Evolutionary conservation across 2,113 vertebrate species (phyloP), one percentile per base, ranked within the genome.

Genomic region (Budorcas taxicolor): DNA sequence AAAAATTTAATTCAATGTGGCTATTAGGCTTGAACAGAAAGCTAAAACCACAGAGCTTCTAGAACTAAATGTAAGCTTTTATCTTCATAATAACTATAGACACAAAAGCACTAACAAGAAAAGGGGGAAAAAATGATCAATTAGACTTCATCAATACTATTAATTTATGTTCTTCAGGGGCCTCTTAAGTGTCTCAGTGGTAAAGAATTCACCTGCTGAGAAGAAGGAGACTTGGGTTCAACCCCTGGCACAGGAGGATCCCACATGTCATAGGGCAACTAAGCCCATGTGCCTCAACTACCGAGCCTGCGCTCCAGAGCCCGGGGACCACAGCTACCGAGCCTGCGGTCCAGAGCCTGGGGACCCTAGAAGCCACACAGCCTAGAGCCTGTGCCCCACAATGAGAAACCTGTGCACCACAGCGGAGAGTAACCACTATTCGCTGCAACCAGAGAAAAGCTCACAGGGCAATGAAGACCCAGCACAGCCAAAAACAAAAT

Each of bases 321-420:
- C 7, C 1, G 14, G 31, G 60, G 13, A 8, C 31, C 60, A 8
- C 3, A 1, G 17, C 4, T 21, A 0, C 31, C 0, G 14, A 17
- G 31, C 14, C 62, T 64, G 17, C 0, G 2, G 4, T 3, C 64
- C 17, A 0, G 17, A 36, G 19, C n/a, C 0, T 2, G 4, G n/a
- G 9, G 19, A 11, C 19, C 67, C 71, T 4, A 27, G 36, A 25
- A 40, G 19, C 36, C 11, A 43, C 21, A 27, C 3, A 76, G 21
- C 71, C 71, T 7, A 14, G 23, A 14, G 71, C 71, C 71, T 43
- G 23, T 14, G 23, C 12, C 23, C 21, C 71, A 76, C 40, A 43
- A 3, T 6, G 10, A 15, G 71, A 76, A 27, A 7, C 71, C 71
- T 76, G 12, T 43, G 23, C 6, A 1, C n/a, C n/a, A 12, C n/a